phyloP scores from a whole-genome alignment of 2,797 vertebrate genomes.

The Pterois miles region DNA sequence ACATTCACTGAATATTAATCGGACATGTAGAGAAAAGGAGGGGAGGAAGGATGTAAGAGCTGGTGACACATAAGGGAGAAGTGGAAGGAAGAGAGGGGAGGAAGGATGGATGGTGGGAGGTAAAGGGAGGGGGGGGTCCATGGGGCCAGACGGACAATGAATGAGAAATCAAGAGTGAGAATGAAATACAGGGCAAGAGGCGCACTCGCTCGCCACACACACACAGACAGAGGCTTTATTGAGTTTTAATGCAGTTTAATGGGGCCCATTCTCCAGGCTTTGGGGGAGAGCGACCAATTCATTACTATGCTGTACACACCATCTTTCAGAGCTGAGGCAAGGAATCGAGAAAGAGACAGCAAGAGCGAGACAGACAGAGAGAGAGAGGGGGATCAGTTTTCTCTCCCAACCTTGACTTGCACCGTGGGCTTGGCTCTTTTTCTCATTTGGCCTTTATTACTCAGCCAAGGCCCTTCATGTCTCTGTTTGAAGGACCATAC shows the following conservation, averaged over 20 bases:
- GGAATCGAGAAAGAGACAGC: constrained; percentile 50
- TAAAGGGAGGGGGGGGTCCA: constrained; percentile 38
- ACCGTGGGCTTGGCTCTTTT: background rate
- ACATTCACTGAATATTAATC: constrained; percentile 43
- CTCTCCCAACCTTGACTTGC: constrained; percentile 47
- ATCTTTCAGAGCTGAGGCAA: constrained; percentile 62
- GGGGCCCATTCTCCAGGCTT: constrained; percentile 71
- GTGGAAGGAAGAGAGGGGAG: constrained; percentile 12
- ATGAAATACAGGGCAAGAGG: constrained; percentile 54
- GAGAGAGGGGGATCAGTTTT: background rate
- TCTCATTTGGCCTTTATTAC: constrained; percentile 35
- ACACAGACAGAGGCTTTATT: constrained; percentile 73
- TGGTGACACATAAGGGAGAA: constrained; percentile 14
- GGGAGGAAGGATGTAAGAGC: background rate
- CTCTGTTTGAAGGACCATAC: constrained; percentile 3
- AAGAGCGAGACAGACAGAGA: constrained; percentile 12
- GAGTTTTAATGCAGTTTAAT: constrained; percentile 85
- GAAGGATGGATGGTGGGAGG: constrained; percentile 38
- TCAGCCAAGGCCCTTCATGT: constrained; percentile 11
- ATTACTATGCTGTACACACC: constrained; percentile 78
- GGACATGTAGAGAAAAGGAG: constrained; percentile 17
- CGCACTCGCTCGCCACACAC: background rate
- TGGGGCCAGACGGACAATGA: constrained; percentile 46
- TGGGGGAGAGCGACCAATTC: constrained; percentile 70
- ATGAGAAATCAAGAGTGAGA: constrained; percentile 61